Conservation (phyloP, 2,797 vertebrate genomes). For the Otolemur crassicaudatus region DNA sequence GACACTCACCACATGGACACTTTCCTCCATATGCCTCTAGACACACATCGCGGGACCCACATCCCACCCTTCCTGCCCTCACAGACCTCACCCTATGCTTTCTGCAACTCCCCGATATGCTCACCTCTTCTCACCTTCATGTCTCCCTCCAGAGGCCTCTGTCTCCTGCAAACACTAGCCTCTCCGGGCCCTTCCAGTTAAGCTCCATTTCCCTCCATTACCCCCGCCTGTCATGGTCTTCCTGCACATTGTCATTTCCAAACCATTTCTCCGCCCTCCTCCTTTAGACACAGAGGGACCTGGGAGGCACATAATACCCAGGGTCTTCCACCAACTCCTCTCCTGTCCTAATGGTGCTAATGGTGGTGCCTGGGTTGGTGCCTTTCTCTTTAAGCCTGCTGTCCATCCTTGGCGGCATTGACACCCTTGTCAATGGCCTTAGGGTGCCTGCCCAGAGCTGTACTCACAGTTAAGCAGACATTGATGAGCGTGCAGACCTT, state of each 20-base stretch:
- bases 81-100: not conserved
- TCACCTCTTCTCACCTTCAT: not conserved
- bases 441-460: not conserved
- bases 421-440: not conserved
- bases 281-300: not conserved
- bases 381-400: not conserved
- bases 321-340: rapidly evolving
- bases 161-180: not conserved
- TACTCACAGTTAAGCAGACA: slow-evolving; percentile 90
- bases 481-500: slow-evolving; percentile 90
- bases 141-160: not conserved
- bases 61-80: too few species aligned
- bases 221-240: not conserved
- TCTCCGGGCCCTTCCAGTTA: too few species aligned
- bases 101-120: not conserved
- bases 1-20: rapidly evolving
- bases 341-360: not conserved
- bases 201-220: not conserved
- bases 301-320: not conserved
- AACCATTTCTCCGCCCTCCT: not conserved
- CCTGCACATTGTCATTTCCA: not conserved
- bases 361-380: not conserved
- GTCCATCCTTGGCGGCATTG: not conserved
- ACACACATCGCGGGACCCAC: not conserved
- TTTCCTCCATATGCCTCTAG: not conserved